phyloP scores from a whole-genome alignment of 1,140 invertebrate genomes.

The Whitmania pigra region DNA sequence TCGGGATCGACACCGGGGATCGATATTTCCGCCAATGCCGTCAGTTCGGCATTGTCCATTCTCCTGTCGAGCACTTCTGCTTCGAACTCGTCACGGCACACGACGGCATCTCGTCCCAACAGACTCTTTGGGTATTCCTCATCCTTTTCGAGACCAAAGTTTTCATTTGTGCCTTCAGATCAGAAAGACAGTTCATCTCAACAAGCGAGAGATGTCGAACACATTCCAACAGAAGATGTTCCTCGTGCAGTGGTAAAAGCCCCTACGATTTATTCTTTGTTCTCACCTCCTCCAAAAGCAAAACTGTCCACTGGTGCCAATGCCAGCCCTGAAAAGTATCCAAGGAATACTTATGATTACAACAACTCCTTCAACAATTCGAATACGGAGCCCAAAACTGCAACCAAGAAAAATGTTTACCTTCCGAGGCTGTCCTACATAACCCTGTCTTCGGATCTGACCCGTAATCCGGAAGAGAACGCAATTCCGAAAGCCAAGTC shows the following conservation, averaged over 20 bases:
- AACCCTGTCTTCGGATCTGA: not conserved
- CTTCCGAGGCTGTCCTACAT: not conserved
- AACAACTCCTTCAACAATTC: not conserved
- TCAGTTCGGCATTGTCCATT: slow-evolving; percentile 13
- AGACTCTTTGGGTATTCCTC: slow-evolving; percentile 6
- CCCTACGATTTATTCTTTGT: not conserved
- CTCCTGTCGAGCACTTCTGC: slow-evolving; percentile 4
- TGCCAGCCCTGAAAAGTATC: not conserved
- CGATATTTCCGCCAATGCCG: slow-evolving; percentile 12
- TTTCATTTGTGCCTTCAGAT: not conserved
- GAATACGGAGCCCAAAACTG: not conserved
- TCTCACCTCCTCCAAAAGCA: slow-evolving; percentile 10
- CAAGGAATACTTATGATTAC: too few relatives aligned
- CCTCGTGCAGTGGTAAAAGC: not conserved
- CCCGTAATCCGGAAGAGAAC: not conserved
- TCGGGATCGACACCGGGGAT: not conserved
- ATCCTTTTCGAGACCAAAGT: slow-evolving; percentile 1
- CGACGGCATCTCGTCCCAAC: not conserved
- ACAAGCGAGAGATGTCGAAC: too few relatives aligned
- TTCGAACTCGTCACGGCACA: not conserved
- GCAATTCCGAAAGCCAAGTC: not conserved
- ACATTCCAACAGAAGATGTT: not conserved
- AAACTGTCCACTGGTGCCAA: not conserved
- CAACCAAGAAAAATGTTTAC: not conserved
- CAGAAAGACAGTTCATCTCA: too few relatives aligned